Percentiles rank a stretch among this genome's conserved stretches.
Evolutionary conservation across 35 echinoderm and acorn worm species (phyloP).

Genomic region (Ophiothrix spiculata): DNA sequence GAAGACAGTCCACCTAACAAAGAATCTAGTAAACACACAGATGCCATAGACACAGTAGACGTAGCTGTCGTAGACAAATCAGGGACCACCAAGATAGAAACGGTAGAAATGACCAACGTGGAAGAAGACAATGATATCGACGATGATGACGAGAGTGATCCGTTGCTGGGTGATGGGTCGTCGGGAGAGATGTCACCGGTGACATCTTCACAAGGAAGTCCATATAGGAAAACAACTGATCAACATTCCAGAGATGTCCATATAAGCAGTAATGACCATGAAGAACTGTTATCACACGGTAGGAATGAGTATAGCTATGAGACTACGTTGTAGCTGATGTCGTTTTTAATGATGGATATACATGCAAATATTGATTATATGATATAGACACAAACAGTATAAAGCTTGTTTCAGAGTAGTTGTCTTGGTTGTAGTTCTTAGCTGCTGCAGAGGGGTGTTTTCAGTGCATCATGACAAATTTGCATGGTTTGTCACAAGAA

Average conservation of each 20-base stretch:
- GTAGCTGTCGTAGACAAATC: conserved; percentile 21
- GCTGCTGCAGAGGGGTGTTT: too few relatives aligned
- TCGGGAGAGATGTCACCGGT: background rate
- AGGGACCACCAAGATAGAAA: conserved; percentile 21
- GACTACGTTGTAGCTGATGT: background rate
- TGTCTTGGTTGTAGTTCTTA: too few relatives aligned
- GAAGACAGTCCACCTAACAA: background rate
- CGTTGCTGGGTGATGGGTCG: background rate
- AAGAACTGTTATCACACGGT: background rate
- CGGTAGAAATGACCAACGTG: background rate
- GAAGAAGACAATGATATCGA: too few relatives aligned
- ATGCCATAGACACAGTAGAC: background rate
- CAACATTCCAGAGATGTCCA: conserved; percentile 19
- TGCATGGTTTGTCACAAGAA: too few relatives aligned
- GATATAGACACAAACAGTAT: too few relatives aligned
- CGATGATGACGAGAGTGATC: background rate
- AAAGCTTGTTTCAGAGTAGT: too few relatives aligned
- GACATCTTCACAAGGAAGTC: background rate
- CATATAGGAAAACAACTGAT: background rate
- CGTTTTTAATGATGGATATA: too few relatives aligned
- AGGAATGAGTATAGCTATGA: background rate
- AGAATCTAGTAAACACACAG: background rate
- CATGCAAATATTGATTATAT: too few relatives aligned
- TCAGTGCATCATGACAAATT: too few relatives aligned
- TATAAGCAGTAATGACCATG: background rate